phyloP scores from a whole-genome alignment of 1,140 invertebrate genomes.

The Achatina immaculata region DNA sequence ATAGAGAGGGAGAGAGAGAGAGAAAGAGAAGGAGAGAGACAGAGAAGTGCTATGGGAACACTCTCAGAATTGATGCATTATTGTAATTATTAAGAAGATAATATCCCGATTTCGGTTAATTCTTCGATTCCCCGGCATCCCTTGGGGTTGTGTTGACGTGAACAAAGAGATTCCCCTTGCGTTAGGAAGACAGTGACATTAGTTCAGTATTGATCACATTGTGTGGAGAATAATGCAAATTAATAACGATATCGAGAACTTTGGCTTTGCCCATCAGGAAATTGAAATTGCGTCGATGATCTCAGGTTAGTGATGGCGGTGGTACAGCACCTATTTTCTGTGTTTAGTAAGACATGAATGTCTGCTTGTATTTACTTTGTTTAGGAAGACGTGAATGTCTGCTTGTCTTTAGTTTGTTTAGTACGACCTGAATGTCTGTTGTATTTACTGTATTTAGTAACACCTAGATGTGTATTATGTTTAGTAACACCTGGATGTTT shows the following conservation, averaged over 20 bases:
- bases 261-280: background rate
- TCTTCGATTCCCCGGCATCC: background rate
- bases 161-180: background rate
- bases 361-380: no score
- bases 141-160: background rate
- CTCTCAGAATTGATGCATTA: background rate
- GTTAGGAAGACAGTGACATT: background rate
- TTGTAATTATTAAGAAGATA: background rate
- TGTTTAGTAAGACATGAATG: no score
- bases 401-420: no score
- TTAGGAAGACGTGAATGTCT: no score
- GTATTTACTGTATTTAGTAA: no score
- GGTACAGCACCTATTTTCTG: no score
- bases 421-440: no score
- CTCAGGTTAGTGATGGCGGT: no score
- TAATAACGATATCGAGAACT: background rate
- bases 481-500: no score
- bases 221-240: background rate
- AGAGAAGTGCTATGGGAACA: conserved; percentile 7
- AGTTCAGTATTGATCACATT: background rate
- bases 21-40: background rate
- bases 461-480: no score
- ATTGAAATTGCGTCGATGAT: background rate
- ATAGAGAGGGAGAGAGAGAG: background rate
- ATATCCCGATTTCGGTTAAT: background rate